A percentile compares a stretch with the other conserved stretches of the same genome.
phyloP scores from a whole-genome alignment of 2,888 invertebrate genomes.

The Phaedon cochleariae region DNA sequence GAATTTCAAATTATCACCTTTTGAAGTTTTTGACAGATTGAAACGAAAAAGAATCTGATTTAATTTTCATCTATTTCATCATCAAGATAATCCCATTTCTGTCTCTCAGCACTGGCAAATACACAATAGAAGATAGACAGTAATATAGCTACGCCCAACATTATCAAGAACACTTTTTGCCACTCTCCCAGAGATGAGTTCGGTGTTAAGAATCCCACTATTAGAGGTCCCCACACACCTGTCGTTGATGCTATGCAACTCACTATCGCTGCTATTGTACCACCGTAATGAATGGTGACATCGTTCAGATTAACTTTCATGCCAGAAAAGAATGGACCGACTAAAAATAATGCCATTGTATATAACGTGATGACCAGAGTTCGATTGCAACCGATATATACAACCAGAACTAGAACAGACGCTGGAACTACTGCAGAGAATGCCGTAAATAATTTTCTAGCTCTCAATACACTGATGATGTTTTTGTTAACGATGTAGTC shows the following conservation, averaged over 20 bases:
- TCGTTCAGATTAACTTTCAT: constrained; percentile 35
- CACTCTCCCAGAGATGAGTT: constrained; percentile 17
- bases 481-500: constrained; percentile 70
- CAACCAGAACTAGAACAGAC: not conserved
- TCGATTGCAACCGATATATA: constrained; percentile 26
- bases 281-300: constrained; percentile 26
- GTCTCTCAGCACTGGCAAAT: constrained; percentile 25
- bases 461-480: constrained; percentile 64
- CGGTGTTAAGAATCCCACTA: constrained; percentile 22
- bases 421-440: constrained; percentile 17
- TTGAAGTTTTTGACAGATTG: no score
- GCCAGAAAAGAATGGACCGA: constrained; percentile 31
- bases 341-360: not conserved
- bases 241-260: constrained; percentile 24
- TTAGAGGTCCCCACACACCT: constrained; percentile 24
- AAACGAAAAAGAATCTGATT: no score
- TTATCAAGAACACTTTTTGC: constrained; percentile 21
- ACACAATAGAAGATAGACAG: constrained; percentile 4
- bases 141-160: not conserved
- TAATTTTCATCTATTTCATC: not conserved
- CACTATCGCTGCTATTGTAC: constrained; percentile 29
- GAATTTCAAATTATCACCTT: no score
- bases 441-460: constrained; percentile 61
- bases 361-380: constrained; percentile 3
- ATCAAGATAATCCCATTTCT: constrained; percentile 25